Percentiles rank a stretch among this genome's conserved stretches.
phyloP scores from a whole-genome alignment of 2,888 invertebrate species.

The Gisinianus flammeolus region DNA sequence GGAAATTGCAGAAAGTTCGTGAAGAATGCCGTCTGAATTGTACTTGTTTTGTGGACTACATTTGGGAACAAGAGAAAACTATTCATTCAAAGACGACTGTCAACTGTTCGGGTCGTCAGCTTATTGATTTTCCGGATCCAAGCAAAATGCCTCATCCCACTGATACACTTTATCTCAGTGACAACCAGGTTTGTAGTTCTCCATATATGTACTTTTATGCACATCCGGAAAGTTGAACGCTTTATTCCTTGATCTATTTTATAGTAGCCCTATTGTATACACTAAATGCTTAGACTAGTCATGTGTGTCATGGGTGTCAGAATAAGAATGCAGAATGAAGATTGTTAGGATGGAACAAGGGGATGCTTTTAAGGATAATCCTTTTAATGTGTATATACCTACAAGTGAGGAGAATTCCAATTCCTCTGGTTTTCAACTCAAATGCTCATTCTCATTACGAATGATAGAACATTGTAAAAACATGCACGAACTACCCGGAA shows the following conservation, averaged over 20 bases:
- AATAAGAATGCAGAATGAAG: too few relatives aligned
- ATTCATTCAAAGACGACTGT: slow-evolving; percentile 69
- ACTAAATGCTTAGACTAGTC: too few relatives aligned
- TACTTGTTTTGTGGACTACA: slow-evolving; percentile 55
- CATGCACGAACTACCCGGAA: too few relatives aligned
- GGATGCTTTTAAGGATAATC: too few relatives aligned
- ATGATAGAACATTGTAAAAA: too few relatives aligned
- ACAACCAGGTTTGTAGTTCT: slow-evolving; percentile 68
- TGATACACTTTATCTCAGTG: slow-evolving; percentile 70
- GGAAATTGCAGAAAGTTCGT: slow-evolving; percentile 49
- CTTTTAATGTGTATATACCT: not conserved
- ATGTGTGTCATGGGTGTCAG: too few relatives aligned
- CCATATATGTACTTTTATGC: not conserved
- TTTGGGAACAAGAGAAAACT: slow-evolving; percentile 54
- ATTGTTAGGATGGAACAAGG: too few relatives aligned
- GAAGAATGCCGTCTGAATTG: slow-evolving; percentile 56
- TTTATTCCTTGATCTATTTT: too few relatives aligned
- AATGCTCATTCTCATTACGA: too few relatives aligned
- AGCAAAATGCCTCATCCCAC: slow-evolving; percentile 70
- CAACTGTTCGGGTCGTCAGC: slow-evolving; percentile 69
- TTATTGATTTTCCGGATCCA: slow-evolving; percentile 67
- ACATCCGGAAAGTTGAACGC: not conserved
- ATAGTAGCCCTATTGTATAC: too few relatives aligned
- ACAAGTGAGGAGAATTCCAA: too few relatives aligned
- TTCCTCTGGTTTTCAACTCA: too few relatives aligned